Evolutionary conservation across 2,888 invertebrate species (phyloP).

Genomic region (Hydrotaea diabolus): DNA sequence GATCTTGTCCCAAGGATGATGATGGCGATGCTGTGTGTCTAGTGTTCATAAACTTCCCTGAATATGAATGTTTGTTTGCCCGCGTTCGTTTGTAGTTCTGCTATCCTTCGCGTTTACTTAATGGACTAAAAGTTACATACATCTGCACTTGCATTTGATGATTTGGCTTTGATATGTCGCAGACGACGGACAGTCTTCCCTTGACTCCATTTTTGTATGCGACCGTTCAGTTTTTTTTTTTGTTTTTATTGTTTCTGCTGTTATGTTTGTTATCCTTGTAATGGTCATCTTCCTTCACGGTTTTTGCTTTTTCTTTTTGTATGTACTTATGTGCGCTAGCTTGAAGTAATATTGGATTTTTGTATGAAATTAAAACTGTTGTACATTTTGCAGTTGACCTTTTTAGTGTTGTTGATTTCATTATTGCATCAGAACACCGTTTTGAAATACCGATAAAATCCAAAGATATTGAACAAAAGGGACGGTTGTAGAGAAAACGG

Average conservation of each 20-base stretch:
- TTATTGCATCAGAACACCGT: too few relatives aligned
- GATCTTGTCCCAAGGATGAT: neutral
- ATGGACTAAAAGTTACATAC: neutral
- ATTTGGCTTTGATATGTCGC: neutral
- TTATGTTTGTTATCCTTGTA: constrained; percentile 27
- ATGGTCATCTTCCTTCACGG: constrained; percentile 29
- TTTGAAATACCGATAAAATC: too few relatives aligned
- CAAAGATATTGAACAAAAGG: too few relatives aligned
- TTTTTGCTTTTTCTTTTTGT: too few relatives aligned
- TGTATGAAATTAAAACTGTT: neutral
- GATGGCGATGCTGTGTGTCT: constrained; percentile 4
- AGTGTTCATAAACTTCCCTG: neutral
- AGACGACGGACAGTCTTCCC: neutral
- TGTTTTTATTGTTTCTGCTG: neutral
- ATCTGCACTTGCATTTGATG: constrained; percentile 48
- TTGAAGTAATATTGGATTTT: constrained; percentile 44
- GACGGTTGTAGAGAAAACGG: too few relatives aligned
- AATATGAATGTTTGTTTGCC: neutral
- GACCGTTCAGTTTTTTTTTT: too few relatives aligned
- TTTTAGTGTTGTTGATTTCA: neutral
- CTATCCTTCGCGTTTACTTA: constrained; percentile 15
- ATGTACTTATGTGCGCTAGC: neutral
- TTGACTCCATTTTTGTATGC: neutral
- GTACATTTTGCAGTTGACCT: neutral
- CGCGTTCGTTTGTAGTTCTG: neutral